Evolutionary conservation across 2,797 vertebrate genomes (phyloP), one percentile per base, ranked within the genome.

Genomic region (Holocentrus rufus): DNA sequence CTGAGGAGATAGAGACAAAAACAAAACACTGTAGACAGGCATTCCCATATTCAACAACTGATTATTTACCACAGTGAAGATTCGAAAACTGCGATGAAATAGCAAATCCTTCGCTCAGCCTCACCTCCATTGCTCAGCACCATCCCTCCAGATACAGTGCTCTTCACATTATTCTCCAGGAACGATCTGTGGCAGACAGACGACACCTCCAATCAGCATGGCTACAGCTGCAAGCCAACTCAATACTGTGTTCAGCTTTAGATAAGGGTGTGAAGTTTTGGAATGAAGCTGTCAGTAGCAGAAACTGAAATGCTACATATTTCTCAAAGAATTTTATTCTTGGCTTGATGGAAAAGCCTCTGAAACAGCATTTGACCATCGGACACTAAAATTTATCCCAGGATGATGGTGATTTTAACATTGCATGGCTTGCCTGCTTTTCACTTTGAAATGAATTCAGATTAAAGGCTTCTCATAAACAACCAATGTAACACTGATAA

Each of bases 131-230:
- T 88, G 85, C 85, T 87, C 69, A 84, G 53, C 80, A 87, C 70
- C 71, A 73, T 80, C 54, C 69, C 73, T 87, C 82, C 87, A 39
- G 80, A 82, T 57, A 90, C 65, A 79, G 87, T 85, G 36, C 52
- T 90, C 77, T 90, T 93, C 85, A 93, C 75, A 84, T 92, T 93
- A 79, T 94, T 94, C 79, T 94, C 93, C 77, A 88, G 62, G 71
- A 92, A 88, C 6, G 87, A 86, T 90, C 94, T 95, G 79, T 8
- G 13, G 65, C 15, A 70, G 22, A 81, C 36, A 84, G 3, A 87
- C 14, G 58, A 62, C 1, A 74, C 23, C 23, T 42, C 18, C 60
- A 30, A 54, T 69, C 30, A 70, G 20, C 64, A 74, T 7, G 0
- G 17, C 31, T 39, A 4, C 7, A 36, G 42, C 25, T 55, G 4